These are phyloP conservation scores for Pterobdella sp. DNA, from an alignment of 2,888 invertebrate species.

Conservation along the genomic window DNA sequence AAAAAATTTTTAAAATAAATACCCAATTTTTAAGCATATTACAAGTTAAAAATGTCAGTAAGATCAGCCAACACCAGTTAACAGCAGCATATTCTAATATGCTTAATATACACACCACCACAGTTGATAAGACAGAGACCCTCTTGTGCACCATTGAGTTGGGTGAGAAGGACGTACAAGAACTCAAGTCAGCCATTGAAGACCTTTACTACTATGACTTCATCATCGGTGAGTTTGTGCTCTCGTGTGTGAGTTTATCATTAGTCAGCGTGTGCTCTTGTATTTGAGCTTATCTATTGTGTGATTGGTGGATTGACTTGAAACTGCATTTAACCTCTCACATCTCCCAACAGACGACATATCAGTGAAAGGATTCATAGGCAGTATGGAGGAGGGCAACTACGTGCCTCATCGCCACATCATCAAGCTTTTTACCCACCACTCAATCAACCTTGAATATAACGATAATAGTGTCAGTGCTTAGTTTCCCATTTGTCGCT, in stretches of 20 bases:
- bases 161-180: constrained; percentile 48
- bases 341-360: constrained; percentile 52
- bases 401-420: constrained; percentile 55
- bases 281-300: too few relatives aligned
- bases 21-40: too few relatives aligned
- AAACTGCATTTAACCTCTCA: not conserved
- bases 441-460: constrained; percentile 53
- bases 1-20: too few relatives aligned
- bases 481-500: too few relatives aligned
- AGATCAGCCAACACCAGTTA: too few relatives aligned
- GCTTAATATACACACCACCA: too few relatives aligned
- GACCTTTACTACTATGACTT: constrained; percentile 56
- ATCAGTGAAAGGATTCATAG: constrained; percentile 54
- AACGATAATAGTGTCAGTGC: constrained; percentile 51
- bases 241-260: not conserved
- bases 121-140: constrained; percentile 48
- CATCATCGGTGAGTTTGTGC: constrained; percentile 49
- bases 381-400: constrained; percentile 54
- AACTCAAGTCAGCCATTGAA: constrained; percentile 53
- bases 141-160: constrained; percentile 51
- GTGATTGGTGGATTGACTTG: too few relatives aligned
- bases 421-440: constrained; percentile 53
- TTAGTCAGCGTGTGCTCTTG: not conserved
- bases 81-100: too few relatives aligned
- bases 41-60: too few relatives aligned